Base-by-base conservation (phyloP, 2,888 invertebrate genomes). In the Ryuthela nishihirai region DNA sequence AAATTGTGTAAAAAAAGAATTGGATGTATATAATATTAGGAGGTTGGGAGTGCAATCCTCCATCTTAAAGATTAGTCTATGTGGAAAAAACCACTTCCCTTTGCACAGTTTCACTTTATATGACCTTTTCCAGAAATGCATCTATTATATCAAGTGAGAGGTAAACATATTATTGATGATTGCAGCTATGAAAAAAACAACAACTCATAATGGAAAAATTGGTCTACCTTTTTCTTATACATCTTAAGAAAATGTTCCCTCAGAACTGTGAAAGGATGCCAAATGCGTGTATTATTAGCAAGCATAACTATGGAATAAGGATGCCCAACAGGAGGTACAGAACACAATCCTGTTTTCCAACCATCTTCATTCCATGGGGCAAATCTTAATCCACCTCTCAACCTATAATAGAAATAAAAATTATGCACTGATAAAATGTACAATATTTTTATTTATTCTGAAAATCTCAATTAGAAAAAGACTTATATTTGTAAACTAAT, bases 271-370 rank as follows among this genome's bases (percentile, higher is more conserved):
- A 76, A 74, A 59, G 71, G 72, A 43, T 72, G 65, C 32, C 70
- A 69, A 34, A 76, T 69, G 63, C 72, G 73, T n/a, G 75, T 74
- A 65, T 75, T 76, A 66, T 76, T 76, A 17, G 75, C 71, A 29
- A 76, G 67, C 7, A 74, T 71, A 3, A 76, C 70, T 15, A 76
- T 67, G 3, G 74, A 74, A 65, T 73, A 72, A 0, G 72, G 70
- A 61, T 73, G 73, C 2, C 73, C 73, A 3, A 74, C 72, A 12
- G 75, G 74, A 9, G 75, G 70, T 25, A 74, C 72, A 17, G 71
- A 68, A 66, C 76, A 76, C 52, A 76, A 67, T 5, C 76, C 76
- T 12, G 74, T 75, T 69, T 76, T 76, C 75, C 75, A 76, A 2
- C 75, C 75, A 53, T 76, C 76, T 58, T 70, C 67, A 67, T 76